These are phyloP conservation scores for Pampus argenteus DNA, from an alignment of 2,797 vertebrate species.

Conservation along the genomic window DNA sequence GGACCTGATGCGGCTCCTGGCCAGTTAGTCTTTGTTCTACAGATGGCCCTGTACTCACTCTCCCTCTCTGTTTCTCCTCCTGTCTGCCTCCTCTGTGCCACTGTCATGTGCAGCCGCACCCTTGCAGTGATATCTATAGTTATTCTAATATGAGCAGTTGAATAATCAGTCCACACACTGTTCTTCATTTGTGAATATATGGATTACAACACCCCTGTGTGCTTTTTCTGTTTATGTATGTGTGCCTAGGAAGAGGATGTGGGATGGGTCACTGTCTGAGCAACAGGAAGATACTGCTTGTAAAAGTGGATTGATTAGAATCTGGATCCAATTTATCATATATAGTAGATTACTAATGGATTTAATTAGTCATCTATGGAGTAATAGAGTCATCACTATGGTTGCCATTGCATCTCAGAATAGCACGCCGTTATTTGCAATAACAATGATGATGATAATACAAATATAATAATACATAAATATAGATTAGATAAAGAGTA, in stretches of 20 bases:
- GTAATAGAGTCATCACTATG: background rate
- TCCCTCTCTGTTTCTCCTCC: conserved; percentile 31
- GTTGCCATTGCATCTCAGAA: conserved; percentile 4
- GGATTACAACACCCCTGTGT: conserved; percentile 43
- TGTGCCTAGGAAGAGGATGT: conserved; percentile 31
- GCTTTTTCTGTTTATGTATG: conserved; percentile 29
- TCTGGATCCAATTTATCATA: conserved; percentile 45
- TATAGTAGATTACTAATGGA: conserved; percentile 1
- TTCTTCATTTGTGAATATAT: conserved; percentile 45
- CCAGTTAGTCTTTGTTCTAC: conserved; percentile 67
- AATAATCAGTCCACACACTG: conserved; percentile 51
- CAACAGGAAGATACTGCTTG: conserved; percentile 43
- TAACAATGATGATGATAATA: background rate
- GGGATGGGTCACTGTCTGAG: conserved; percentile 31
- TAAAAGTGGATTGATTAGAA: conserved; percentile 37
- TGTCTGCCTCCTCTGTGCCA: conserved; percentile 39
- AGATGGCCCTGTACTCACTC: conserved; percentile 56
- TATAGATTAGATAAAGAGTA: no score
- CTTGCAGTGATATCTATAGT: conserved; percentile 26
- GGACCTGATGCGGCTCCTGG: conserved; percentile 55
- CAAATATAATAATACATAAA: no score
- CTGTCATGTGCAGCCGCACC: conserved; percentile 72
- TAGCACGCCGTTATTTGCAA: background rate
- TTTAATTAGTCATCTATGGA: conserved; percentile 14
- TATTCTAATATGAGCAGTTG: conserved; percentile 58